phyloP scores from a whole-genome alignment of 1,140 invertebrate genomes.

The Thaumatotibia leucotreta region DNA sequence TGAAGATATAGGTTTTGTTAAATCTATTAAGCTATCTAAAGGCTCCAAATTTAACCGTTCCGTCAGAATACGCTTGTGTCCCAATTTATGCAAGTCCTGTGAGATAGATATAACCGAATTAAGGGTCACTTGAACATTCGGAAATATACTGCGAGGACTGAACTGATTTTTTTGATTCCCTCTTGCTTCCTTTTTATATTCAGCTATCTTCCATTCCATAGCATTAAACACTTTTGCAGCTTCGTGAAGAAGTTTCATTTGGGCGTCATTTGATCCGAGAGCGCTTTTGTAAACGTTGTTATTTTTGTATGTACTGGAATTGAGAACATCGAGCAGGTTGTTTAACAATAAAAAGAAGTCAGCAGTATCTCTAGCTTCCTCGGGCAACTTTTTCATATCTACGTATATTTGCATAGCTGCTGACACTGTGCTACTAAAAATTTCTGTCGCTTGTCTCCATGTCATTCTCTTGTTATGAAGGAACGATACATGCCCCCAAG shows the following conservation, averaged over 20 bases:
- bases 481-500: constrained; percentile 1
- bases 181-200: background rate
- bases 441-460: constrained; percentile 21
- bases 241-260: background rate
- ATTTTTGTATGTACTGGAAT: constrained; percentile 7
- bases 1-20: background rate
- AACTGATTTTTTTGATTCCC: background rate
- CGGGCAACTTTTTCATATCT: constrained; percentile 15
- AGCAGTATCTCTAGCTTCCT: constrained; percentile 20
- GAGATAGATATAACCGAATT: background rate
- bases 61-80: background rate
- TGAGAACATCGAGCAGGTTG: constrained; percentile 26
- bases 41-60: background rate
- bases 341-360: constrained; percentile 20
- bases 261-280: background rate
- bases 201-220: background rate
- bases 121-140: background rate
- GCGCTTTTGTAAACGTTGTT: background rate
- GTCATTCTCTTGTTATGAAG: constrained; percentile 15
- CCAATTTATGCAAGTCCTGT: background rate
- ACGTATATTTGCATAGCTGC: constrained; percentile 20
- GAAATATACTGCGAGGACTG: background rate
- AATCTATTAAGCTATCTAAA: background rate
- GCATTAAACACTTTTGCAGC: background rate
- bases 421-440: constrained; percentile 23